These are phyloP conservation scores for Ennomos erosarius DNA, from an alignment of 2,888 invertebrate species.

Conservation along the genomic window DNA sequence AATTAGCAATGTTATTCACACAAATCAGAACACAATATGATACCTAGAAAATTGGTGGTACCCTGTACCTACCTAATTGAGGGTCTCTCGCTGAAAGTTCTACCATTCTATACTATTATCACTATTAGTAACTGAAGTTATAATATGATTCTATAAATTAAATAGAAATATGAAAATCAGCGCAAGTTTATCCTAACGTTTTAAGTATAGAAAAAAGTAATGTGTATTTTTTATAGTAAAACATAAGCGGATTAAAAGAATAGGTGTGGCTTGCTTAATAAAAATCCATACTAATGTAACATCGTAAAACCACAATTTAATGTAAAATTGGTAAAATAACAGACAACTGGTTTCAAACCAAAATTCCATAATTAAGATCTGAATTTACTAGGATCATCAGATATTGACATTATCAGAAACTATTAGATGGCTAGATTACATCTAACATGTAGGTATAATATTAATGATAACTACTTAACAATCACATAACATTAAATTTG, in stretches of 20 bases:
- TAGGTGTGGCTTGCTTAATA: slow-evolving; percentile 33
- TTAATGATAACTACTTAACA: slow-evolving; percentile 16
- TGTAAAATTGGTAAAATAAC: slow-evolving; percentile 28
- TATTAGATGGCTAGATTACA: slow-evolving; percentile 26
- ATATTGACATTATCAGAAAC: slow-evolving; percentile 29
- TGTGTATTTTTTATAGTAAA: slow-evolving; percentile 2
- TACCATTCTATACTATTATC: too few relatives aligned
- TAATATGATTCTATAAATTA: too few relatives aligned
- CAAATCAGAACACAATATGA: too few relatives aligned
- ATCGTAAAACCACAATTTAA: slow-evolving; percentile 32
- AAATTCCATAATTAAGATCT: slow-evolving; percentile 18
- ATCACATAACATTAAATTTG: slow-evolving; percentile 19
- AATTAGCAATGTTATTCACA: too few relatives aligned
- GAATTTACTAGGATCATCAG: slow-evolving; percentile 21
- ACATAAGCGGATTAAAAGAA: slow-evolving; percentile 21
- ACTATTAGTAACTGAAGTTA: too few relatives aligned
- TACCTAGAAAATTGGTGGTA: too few relatives aligned
- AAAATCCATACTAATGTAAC: slow-evolving; percentile 28
- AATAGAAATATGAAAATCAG: too few relatives aligned
- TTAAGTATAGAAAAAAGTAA: not conserved
- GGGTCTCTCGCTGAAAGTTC: too few relatives aligned
- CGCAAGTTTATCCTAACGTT: too few relatives aligned
- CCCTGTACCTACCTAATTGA: too few relatives aligned
- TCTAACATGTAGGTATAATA: slow-evolving; percentile 16
- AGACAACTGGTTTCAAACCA: slow-evolving; percentile 19